Evolutionary conservation across 2,797 vertebrate genomes (phyloP), one percentile per base, ranked within the genome.

Genomic region (Tinamus major): DNA sequence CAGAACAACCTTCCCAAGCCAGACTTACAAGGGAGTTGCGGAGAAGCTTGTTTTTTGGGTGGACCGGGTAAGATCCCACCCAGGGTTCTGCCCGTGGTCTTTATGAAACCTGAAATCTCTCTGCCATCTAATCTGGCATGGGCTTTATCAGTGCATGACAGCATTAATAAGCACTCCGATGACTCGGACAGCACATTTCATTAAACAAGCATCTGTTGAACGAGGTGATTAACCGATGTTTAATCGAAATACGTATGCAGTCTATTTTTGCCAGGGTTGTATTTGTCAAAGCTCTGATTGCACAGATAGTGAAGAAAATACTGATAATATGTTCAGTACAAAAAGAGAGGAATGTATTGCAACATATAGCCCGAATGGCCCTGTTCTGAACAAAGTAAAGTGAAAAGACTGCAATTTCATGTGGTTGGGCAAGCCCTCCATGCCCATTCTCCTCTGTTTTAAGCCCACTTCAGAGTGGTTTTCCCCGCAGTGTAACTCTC

Each of bases 161-260:
- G 62, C 62, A 31, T 61, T 65, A 69, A 51, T 26, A 33, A 83
- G 59, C 0, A 1, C 89, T 80, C 62, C 79, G 55, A 41, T 16
- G 65, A 74, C 62, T 74, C 0, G 5, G 55, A 79, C 81, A 90
- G 85, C 83, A 84, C 39, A 27, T 89, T 85, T 89, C 71, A 59
- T 76, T 70, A 79, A 42, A 42, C 46, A 74, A 80, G 63, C 70
- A 87, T 78, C 82, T 94, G 81, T 62, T 77, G 70, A 76, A 74
- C 33, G 65, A 56, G 62, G 59, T 65, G 79, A 89, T 89, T 80
- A 87, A 67, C 63, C 0, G 3, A 13, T 89, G 76, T 69, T 96
- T 89, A 72, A 89, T 83, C 72, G 78, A 95, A 85, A 80, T 70
- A 87, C 0, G n/a, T 55, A 78, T 42, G 79, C 29, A 51, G 80